phyloP scores from a whole-genome alignment of 2,797 vertebrate genomes.

The Sebastes matsubarae region DNA sequence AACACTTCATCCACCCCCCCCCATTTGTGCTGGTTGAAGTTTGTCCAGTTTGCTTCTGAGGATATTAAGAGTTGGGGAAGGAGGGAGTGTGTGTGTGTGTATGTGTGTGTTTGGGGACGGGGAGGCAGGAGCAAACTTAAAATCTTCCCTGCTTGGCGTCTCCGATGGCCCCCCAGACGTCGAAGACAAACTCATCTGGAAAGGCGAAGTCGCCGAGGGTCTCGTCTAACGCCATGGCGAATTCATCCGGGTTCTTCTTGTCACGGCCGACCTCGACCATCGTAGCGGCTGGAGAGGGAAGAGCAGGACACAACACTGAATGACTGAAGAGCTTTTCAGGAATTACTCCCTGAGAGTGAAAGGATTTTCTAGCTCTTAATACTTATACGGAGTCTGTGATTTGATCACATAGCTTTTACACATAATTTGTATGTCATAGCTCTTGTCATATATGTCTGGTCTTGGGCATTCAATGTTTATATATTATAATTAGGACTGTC shows the following conservation, averaged over 20 bases:
- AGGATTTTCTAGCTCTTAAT: not conserved
- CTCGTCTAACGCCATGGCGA: conserved; percentile 92
- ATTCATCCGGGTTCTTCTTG: conserved; percentile 95
- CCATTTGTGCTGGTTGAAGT: conserved; percentile 14
- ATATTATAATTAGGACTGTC: too few species aligned
- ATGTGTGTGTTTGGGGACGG: not conserved
- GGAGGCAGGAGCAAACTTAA: conserved; percentile 52
- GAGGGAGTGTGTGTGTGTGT: not conserved
- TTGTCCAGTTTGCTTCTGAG: conserved; percentile 51
- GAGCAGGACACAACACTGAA: not conserved
- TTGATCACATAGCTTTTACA: too few species aligned
- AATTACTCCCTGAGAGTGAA: too few species aligned
- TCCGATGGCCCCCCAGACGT: conserved; percentile 95
- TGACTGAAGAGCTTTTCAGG: not conserved
- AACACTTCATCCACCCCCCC: not conserved
- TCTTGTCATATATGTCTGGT: too few species aligned
- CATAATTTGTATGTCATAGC: too few species aligned
- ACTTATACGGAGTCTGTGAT: too few species aligned
- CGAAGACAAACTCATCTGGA: conserved; percentile 97
- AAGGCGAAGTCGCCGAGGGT: conserved; percentile 97
- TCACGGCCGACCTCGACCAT: conserved; percentile 97
- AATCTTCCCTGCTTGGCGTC: conserved; percentile 90
- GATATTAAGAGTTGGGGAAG: not conserved
- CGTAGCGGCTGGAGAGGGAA: conserved; percentile 86
- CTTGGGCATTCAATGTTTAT: too few species aligned